Percentiles rank a stretch among this genome's conserved stretches.
These are phyloP conservation scores for Microplitis demolitor DNA, from an alignment of 1,140 invertebrate species.

Conservation along the genomic window DNA sequence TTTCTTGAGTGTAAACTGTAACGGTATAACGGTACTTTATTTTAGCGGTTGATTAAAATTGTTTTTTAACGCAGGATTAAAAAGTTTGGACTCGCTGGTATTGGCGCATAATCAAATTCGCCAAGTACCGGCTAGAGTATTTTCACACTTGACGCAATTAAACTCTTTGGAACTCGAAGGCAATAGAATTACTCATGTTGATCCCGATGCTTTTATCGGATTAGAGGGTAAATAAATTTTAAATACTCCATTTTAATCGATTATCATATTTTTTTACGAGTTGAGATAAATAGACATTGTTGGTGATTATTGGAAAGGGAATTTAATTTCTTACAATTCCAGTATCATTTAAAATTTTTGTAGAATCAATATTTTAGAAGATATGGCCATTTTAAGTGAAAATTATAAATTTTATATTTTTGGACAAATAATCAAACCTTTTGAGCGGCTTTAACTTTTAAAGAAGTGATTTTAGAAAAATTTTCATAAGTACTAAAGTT, in stretches of 20 bases:
- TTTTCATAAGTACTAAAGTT: too few species aligned
- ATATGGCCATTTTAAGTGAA: too few species aligned
- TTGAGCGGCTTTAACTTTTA: too few species aligned
- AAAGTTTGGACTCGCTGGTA: conserved; percentile 79
- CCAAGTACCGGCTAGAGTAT: conserved; percentile 78
- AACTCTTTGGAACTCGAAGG: conserved; percentile 87
- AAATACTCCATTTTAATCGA: too few species aligned
- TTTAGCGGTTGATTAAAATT: not conserved
- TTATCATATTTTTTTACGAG: not conserved
- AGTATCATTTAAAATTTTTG: too few species aligned
- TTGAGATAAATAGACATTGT: not conserved
- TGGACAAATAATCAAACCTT: too few species aligned
- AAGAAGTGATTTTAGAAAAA: too few species aligned
- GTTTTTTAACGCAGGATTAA: conserved; percentile 65
- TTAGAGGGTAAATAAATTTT: conserved; percentile 74
- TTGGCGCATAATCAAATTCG: conserved; percentile 82
- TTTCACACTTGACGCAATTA: conserved; percentile 76
- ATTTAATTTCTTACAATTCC: too few species aligned
- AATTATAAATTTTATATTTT: too few species aligned
- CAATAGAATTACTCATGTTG: conserved; percentile 79
- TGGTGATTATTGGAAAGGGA: too few species aligned
- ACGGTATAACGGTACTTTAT: not conserved
- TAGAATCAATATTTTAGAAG: too few species aligned
- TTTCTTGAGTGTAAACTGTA: not conserved
- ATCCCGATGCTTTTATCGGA: conserved; percentile 81